Evolutionary conservation across 2,797 vertebrate species (phyloP), one percentile per base, ranked within the genome.

Genomic region (Mus caroli): DNA sequence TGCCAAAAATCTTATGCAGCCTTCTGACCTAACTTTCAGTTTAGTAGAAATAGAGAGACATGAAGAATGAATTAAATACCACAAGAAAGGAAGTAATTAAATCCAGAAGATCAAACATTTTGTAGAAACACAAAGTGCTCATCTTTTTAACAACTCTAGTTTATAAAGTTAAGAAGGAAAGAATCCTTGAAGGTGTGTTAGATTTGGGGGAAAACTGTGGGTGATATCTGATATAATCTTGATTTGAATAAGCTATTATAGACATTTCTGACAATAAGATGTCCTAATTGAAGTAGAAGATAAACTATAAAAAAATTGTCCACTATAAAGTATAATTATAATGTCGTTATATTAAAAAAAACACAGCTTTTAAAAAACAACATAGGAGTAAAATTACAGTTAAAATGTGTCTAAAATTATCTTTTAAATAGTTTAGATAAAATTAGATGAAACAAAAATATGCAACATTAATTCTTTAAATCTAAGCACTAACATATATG

Each of bases 11-110:
- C 13, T 43, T 78, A 89, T 64, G 56, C 31, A 94, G 37, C 6
- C 7, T 95, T 95, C 85, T 95, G 26, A 78, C 5, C 19, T 90
- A 94, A 91, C 56, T 96, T 94, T 96, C 84, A 95, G 31, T 80
- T 80, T 87, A 90, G 6, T 90, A n/a, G 75, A 92, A 97, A 94
- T 76, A 67, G 11, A 90, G 19, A 3, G 19, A 89, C 56, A 5
- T 92, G 52, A 95, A 56, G 71, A 94, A 91, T 96, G 34, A 95
- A 92, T 92, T 94, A 91, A 90, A 89, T 84, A 80, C 12, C 60
- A 92, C 28, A 93, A 96, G 88, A 96, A 97, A 91, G 20, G 31
- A 94, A 77, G 34, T 79, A 90, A 78, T 83, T 94, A 95, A 95
- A 92, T 87, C 26, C 40, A 90, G 40, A 95, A 80, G 40, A 96